A percentile compares a stretch with the other conserved stretches of the same genome.
Evolutionary conservation across 2,797 vertebrate species (phyloP).

Genomic region (Diceros bicornis): DNA sequence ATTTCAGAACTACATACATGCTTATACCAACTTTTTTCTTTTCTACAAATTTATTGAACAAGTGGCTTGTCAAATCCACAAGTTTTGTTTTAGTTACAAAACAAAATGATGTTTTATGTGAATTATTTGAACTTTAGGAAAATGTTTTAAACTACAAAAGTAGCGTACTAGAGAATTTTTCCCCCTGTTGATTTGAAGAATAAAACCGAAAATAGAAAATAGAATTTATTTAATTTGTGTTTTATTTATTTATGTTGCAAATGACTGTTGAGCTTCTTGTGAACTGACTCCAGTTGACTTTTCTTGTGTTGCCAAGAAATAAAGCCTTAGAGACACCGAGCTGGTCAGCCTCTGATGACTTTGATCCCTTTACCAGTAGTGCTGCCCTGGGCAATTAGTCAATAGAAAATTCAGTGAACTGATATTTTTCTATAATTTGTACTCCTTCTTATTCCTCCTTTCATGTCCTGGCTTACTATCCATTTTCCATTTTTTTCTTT

Average conservation of each 20-base stretch:
- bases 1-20: background rate
- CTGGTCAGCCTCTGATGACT: background rate
- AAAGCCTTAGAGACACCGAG: background rate
- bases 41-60: conserved; percentile 32
- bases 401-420: background rate
- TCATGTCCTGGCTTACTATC: background rate
- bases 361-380: background rate
- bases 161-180: background rate
- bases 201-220: conserved; percentile 35
- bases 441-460: background rate
- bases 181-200: conserved; percentile 42
- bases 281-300: background rate
- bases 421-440: background rate
- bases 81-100: conserved; percentile 34
- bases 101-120: background rate
- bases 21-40: background rate
- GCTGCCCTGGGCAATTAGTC: background rate
- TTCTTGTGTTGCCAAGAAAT: background rate
- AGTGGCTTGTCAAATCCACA: background rate
- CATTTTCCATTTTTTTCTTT: background rate
- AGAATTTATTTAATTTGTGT: background rate
- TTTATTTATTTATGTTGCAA: background rate
- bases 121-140: conserved; percentile 54
- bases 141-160: conserved; percentile 8
- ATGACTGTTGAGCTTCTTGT: background rate